Conservation (phyloP, 37 sponge, comb jelly and placozoan species). For the Eunapius fragilis region DNA sequence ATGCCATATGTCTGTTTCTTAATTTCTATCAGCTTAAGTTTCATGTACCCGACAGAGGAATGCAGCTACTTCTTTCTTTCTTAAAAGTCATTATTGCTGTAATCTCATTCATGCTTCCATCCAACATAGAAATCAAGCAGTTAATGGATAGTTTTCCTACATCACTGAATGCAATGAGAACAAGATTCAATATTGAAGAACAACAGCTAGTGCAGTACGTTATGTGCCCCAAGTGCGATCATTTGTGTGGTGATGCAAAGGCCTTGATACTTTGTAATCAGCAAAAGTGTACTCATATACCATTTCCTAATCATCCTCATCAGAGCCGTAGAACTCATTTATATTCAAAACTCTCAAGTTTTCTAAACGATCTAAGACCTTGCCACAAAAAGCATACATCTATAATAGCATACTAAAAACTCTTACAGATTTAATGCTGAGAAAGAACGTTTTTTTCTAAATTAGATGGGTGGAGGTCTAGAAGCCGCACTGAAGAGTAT, state of each 20-base stretch:
- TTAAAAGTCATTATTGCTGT: background rate
- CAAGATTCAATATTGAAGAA: background rate
- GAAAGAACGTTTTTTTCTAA: background rate
- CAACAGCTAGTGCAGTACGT: background rate
- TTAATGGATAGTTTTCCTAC: background rate
- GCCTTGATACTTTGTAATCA: background rate
- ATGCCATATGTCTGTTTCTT: background rate
- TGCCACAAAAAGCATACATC: conserved; percentile 19
- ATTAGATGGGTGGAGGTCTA: conserved; percentile 19
- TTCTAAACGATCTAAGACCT: background rate
- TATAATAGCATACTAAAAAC: conserved; percentile 25
- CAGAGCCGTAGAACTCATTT: background rate
- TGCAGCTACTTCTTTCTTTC: background rate
- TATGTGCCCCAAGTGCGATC: background rate
- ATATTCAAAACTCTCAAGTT: conserved; percentile 30
- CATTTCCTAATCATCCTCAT: conserved; percentile 58
- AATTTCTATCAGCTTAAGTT: background rate
- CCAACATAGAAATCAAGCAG: background rate
- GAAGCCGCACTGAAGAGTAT: background rate
- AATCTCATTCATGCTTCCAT: background rate
- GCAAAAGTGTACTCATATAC: conserved; percentile 27
- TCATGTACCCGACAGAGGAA: background rate
- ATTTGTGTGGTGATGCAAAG: background rate
- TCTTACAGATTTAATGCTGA: conserved; percentile 11
- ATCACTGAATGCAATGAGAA: background rate